Conservation (phyloP, 2,888 invertebrate genomes). For the Lordiphosa andalusiaca region DNA sequence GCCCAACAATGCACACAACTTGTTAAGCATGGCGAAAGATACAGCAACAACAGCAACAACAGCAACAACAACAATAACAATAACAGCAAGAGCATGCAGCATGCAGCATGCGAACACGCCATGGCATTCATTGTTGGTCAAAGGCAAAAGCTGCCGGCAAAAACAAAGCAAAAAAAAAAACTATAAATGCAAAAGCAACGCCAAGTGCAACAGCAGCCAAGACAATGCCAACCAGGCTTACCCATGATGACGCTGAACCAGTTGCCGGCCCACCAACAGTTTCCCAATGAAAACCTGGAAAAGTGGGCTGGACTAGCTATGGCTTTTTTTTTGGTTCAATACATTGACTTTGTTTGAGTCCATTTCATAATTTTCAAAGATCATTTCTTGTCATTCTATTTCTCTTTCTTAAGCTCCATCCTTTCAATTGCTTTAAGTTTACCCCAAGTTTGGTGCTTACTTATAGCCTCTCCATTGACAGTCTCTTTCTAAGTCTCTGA, state of each 20-base stretch:
- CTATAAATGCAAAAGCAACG: conserved; percentile 29
- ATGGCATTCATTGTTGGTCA: conserved; percentile 43
- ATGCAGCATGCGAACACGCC: conserved; percentile 36
- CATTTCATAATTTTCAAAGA: no score
- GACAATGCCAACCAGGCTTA: conserved; percentile 52
- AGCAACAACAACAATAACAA: no score
- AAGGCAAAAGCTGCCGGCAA: conserved; percentile 40
- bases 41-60: conserved; percentile 24
- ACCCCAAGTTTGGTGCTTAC: no score
- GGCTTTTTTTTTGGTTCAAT: neutral
- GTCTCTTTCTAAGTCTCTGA: no score
- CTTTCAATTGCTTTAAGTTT: no score
- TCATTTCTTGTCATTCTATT: no score
- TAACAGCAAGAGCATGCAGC: conserved; percentile 30
- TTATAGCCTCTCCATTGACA: no score
- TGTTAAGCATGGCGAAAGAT: conserved; percentile 34
- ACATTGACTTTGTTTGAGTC: no score
- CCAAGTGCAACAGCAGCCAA: conserved; percentile 56
- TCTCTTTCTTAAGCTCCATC: no score
- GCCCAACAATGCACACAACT: conserved; percentile 22
- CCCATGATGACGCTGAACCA: conserved; percentile 30
- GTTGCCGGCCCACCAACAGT: conserved; percentile 25
- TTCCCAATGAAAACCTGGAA: no score
- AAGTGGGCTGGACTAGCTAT: conserved; percentile 13
- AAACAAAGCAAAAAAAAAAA: conserved; percentile 25